phyloP scores from a whole-genome alignment of 2,113 vertebrate genomes.

The Phylloscopus whistleri region DNA sequence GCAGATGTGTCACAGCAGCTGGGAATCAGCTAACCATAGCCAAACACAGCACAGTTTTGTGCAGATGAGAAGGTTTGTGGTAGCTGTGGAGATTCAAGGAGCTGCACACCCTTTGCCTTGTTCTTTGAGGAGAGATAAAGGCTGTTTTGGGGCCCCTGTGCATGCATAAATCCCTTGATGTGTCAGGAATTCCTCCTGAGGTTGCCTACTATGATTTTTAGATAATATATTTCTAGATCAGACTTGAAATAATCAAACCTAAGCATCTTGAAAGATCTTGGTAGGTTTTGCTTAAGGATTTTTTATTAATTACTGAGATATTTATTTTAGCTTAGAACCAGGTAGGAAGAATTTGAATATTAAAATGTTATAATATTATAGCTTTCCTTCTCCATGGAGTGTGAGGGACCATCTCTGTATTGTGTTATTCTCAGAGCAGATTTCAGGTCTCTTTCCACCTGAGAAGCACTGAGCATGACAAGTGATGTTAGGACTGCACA shows the following conservation, averaged over 20 bases:
- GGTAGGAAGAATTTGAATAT: neutral
- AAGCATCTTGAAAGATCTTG: neutral
- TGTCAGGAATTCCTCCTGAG: neutral
- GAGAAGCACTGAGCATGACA: neutral
- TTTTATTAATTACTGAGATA: neutral
- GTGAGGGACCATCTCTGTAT: neutral
- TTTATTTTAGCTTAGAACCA: neutral
- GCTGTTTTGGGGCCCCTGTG: neutral
- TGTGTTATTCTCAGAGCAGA: neutral
- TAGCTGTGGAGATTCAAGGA: neutral
- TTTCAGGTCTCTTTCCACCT: neutral
- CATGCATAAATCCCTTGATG: neutral
- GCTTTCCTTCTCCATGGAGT: neutral
- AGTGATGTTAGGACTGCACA: neutral
- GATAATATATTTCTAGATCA: neutral
- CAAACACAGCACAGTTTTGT: neutral
- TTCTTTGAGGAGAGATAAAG: neutral
- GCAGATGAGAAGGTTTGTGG: neutral
- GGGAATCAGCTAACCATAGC: neutral
- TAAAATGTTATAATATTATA: neutral
- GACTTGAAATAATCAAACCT: neutral
- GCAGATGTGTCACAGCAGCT: neutral
- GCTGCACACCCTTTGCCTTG: neutral
- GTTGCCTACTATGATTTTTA: neutral
- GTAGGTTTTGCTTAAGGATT: neutral